Evolutionary conservation across 2,888 invertebrate genomes (phyloP).

Genomic region (Drymonia ruficornis): DNA sequence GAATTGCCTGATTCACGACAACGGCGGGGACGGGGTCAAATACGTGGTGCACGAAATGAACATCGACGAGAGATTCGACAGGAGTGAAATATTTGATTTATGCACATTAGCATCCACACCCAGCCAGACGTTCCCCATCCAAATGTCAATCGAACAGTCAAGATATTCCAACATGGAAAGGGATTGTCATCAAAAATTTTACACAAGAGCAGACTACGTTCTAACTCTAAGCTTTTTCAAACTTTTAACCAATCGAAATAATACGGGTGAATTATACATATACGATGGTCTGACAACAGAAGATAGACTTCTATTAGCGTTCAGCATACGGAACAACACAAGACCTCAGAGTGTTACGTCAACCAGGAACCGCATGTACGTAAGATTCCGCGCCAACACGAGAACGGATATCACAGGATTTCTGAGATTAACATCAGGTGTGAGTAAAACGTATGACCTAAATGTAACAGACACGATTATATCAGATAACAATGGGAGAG

Average conservation of each 20-base stretch:
- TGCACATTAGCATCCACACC: slow-evolving; percentile 93
- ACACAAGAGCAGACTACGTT: slow-evolving; percentile 90
- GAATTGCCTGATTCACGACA: slow-evolving; percentile 91
- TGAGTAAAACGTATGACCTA: slow-evolving; percentile 92
- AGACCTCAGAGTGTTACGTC: slow-evolving; percentile 95
- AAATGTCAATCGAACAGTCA: slow-evolving; percentile 92
- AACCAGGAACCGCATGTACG: slow-evolving; percentile 90
- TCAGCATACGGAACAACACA: slow-evolving; percentile 92
- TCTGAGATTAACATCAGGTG: slow-evolving; percentile 91
- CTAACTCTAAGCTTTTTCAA: slow-evolving; percentile 94
- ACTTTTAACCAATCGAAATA: slow-evolving; percentile 90
- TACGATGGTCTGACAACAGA: slow-evolving; percentile 91
- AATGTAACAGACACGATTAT: slow-evolving; percentile 94
- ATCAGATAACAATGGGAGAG: slow-evolving; percentile 96
- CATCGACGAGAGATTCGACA: slow-evolving; percentile 90
- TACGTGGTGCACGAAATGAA: slow-evolving; percentile 93
- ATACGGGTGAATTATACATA: slow-evolving; percentile 90
- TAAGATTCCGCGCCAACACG: slow-evolving; percentile 91
- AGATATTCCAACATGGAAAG: slow-evolving; percentile 88
- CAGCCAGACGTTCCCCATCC: slow-evolving; percentile 94
- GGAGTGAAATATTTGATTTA: slow-evolving; percentile 91
- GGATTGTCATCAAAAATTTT: slow-evolving; percentile 92
- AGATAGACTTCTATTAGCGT: slow-evolving; percentile 88
- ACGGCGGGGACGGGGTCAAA: slow-evolving; percentile 95
- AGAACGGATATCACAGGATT: slow-evolving; percentile 90